A percentile compares a stretch with the other conserved stretches of the same genome.
Conservation (phyloP, 2,113 vertebrate species). For the Perognathus longimembris region DNA sequence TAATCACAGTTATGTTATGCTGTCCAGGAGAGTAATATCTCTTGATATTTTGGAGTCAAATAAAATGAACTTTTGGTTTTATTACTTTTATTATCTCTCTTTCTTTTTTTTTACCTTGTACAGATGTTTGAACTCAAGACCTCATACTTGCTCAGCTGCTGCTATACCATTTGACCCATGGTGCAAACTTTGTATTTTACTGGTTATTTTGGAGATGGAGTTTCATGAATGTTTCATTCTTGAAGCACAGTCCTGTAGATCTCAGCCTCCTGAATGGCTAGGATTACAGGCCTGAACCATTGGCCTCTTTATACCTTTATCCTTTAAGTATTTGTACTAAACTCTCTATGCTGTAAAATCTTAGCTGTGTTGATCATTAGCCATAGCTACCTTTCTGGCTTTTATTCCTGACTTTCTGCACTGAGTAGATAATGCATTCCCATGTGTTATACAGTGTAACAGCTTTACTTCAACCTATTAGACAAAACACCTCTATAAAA, state of each 20-base stretch:
- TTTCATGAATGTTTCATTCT: no score
- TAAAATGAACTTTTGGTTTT: constrained; percentile 11
- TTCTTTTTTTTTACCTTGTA: no score
- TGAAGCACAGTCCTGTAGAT: no score
- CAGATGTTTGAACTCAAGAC: no score
- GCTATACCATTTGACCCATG: no score
- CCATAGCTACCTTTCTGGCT: background rate
- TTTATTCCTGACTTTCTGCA: constrained; percentile 16
- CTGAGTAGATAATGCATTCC: constrained; percentile 27
- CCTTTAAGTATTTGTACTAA: background rate
- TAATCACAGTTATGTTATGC: background rate
- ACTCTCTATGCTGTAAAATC: background rate
- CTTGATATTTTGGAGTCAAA: background rate
- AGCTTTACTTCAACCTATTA: constrained; percentile 31
- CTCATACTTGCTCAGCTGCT: no score
- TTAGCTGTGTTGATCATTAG: constrained; percentile 18
- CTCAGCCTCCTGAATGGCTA: no score
- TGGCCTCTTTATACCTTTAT: background rate
- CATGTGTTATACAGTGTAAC: background rate
- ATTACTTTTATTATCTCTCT: constrained; percentile 20
- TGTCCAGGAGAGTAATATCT: background rate
- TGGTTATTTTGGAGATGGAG: no score
- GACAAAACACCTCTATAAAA: constrained; percentile 28
- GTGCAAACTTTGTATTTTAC: no score
- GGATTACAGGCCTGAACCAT: no score